phyloP scores from a whole-genome alignment of 1,140 invertebrate genomes.

The Neodiprion pinetum region DNA sequence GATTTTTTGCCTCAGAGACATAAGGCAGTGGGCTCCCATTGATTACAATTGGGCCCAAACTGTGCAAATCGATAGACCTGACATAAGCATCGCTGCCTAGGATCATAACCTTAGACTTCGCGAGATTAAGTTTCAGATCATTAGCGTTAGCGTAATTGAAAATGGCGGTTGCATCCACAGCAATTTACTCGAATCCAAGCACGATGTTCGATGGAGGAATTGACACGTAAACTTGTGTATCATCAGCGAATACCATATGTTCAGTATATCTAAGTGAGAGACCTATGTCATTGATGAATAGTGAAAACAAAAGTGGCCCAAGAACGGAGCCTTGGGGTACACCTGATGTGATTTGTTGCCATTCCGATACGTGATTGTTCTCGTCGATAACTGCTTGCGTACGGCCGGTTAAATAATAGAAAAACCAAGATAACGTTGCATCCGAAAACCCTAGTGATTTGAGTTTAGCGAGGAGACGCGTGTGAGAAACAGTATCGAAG shows the following conservation, averaged over 20 bases:
- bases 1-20: not conserved
- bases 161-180: not conserved
- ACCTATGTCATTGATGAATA: not conserved
- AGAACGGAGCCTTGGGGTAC: not conserved
- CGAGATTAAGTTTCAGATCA: not conserved
- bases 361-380: not conserved
- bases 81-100: not conserved
- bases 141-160: not conserved
- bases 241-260: not conserved
- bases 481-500: not conserved
- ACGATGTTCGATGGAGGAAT: not conserved
- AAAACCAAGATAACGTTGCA: not conserved
- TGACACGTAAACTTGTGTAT: not conserved
- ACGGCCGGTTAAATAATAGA: not conserved
- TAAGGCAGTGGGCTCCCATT: not conserved
- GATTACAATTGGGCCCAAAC: not conserved
- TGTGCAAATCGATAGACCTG: not conserved
- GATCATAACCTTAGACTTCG: conserved; percentile 1
- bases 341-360: not conserved
- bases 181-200: not conserved
- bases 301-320: not conserved
- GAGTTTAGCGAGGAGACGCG: not conserved
- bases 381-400: not conserved
- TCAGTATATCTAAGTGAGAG: not conserved
- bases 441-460: not conserved